These are phyloP conservation scores for Pseudococcus longispinus DNA, from an alignment of 2,888 invertebrate species.

Conservation along the genomic window DNA sequence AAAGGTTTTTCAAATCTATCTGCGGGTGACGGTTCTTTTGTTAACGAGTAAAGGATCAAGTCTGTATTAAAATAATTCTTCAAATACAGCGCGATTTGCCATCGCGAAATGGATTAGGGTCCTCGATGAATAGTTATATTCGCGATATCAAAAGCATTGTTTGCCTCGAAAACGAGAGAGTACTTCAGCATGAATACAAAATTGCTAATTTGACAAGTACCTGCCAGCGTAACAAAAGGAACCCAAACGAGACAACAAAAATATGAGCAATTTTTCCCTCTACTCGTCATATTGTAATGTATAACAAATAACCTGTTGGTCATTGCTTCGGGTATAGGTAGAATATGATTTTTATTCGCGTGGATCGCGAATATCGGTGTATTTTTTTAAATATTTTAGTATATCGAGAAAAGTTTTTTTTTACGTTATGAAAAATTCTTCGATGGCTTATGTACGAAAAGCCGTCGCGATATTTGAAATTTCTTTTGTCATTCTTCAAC, in stretches of 20 bases:
- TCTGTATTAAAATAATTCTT: slow-evolving; percentile 31
- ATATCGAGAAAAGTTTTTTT: neutral
- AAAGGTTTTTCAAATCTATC: slow-evolving; percentile 24
- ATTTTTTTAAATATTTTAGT: slow-evolving; percentile 17
- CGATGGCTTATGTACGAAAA: slow-evolving; percentile 16
- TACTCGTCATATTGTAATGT: neutral
- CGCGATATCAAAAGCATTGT: slow-evolving; percentile 24
- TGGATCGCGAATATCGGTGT: neutral
- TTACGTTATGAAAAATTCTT: slow-evolving; percentile 33
- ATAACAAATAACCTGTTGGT: slow-evolving; percentile 23
- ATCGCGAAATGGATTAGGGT: slow-evolving; percentile 31
- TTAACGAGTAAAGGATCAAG: slow-evolving; percentile 19
- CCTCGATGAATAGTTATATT: slow-evolving; percentile 28
- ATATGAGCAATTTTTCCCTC: slow-evolving; percentile 31
- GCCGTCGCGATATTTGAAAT: slow-evolving; percentile 18
- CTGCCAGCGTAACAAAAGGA: neutral
- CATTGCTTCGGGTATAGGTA: neutral
- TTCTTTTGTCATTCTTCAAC: slow-evolving; percentile 41
- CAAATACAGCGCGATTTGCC: slow-evolving; percentile 25
- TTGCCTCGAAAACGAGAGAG: slow-evolving; percentile 20
- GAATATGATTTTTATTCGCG: neutral
- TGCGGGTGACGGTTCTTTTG: slow-evolving; percentile 28
- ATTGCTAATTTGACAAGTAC: slow-evolving; percentile 30
- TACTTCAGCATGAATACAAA: neutral
- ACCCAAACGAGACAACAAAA: neutral